Base-by-base conservation (phyloP, 1,140 invertebrate species). In the Ceratitis capitata region DNA sequence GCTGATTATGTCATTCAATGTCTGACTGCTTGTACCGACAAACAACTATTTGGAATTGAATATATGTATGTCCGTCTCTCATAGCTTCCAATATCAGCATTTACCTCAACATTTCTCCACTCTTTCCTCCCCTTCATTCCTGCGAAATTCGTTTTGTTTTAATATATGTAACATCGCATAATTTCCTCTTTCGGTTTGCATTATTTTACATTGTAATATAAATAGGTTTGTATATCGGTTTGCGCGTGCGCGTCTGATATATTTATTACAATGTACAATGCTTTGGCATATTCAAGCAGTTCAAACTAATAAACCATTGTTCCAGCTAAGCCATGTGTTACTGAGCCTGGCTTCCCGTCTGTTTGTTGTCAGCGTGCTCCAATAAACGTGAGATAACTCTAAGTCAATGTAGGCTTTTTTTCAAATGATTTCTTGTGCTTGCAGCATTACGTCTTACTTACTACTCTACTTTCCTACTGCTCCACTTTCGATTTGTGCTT, bases 301-400 rank as follows among this genome's bases (percentile, higher is more conserved):
- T 78, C 35, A 78, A 78, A 78, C 39, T 78, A 23, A 78, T 78
- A 78, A 78, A 78, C 69, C n/a, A 78, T 78, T 78, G 35, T 78
- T 78, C 45, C 16, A n/a, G 32, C n/a, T 45, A 74, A 74, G 9
- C 64, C 14, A 45, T 45, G 35, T 45, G 35, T 45, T 45, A n/a
- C n/a, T n/a, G n/a, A n/a, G 61, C 32, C 32, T 61, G 39, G 69
- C 69, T 78, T 78, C 69, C 69, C 69, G 69, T 32, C 69, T n/a
- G 69, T 26, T 45, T 19, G 69, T n/a, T 78, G 69, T 78, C 69
- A 78, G 69, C 26, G n/a, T n/a, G 69, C 42, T 42, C 6, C 69
- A 42, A 35, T 26, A 35, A 78, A 78, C 32, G 69, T 78, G 39
- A 78, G 69, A 78, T 78, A 78, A 45, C n/a, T 23, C 39, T 26